Percentiles rank a stretch among this genome's conserved stretches.
These are phyloP conservation scores for Oriolus oriolus DNA, from an alignment of 2,113 vertebrate genomes.

Conservation along the genomic window DNA sequence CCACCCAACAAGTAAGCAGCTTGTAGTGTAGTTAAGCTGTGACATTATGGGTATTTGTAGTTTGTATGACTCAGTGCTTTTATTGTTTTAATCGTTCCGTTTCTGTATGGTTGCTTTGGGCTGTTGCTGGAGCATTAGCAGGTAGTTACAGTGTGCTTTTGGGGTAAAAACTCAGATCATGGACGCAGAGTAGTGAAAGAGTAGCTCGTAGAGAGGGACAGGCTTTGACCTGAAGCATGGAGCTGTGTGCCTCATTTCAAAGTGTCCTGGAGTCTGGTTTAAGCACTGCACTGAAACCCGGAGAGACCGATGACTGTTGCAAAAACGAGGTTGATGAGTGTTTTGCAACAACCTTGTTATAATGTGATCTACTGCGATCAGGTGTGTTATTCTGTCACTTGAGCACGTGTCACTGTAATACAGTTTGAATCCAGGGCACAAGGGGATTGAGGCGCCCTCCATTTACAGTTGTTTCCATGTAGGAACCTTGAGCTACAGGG, in stretches of 20 bases:
- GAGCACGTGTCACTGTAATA: slow-evolving; percentile 38
- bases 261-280: not conserved
- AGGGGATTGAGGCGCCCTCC: slow-evolving; percentile 19
- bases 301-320: not conserved
- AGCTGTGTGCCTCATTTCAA: not conserved
- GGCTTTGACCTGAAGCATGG: not conserved
- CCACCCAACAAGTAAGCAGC: not conserved
- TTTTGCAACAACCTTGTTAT: slow-evolving; percentile 20
- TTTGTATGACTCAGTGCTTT: not conserved
- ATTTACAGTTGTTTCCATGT: slow-evolving; percentile 50
- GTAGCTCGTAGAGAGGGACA: not conserved
- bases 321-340: not conserved
- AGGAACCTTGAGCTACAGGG: slow-evolving; percentile 12
- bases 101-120: not conserved
- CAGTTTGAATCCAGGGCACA: not conserved
- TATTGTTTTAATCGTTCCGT: not conserved
- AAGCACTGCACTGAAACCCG: not conserved
- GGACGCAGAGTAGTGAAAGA: not conserved
- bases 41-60: not conserved
- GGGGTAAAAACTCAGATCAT: not conserved
- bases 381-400: slow-evolving; percentile 34
- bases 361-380: not conserved
- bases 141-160: not conserved
- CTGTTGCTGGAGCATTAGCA: not conserved
- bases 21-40: not conserved